Evolutionary conservation across 2,113 vertebrate species (phyloP).

Genomic region (Corydoras sp.): DNA sequence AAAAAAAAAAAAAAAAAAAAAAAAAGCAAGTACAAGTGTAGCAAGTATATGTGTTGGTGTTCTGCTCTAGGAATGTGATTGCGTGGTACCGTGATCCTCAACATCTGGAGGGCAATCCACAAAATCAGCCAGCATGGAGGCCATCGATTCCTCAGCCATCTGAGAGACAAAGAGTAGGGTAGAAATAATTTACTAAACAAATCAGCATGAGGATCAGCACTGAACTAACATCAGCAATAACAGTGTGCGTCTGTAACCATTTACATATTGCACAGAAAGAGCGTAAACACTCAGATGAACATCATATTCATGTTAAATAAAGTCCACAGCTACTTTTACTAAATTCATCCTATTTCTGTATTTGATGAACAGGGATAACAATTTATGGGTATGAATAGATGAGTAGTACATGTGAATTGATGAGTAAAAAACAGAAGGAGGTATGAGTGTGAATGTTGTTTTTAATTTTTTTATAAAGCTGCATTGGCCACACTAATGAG

Average conservation of each 20-base stretch:
- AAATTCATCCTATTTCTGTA: too few relatives aligned
- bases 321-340: neutral
- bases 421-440: too few relatives aligned
- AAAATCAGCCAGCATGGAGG: conserved; percentile 86
- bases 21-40: too few relatives aligned
- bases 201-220: conserved; percentile 1
- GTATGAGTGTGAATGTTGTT: too few relatives aligned
- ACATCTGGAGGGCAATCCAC: conserved; percentile 83
- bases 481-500: too few relatives aligned
- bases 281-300: neutral
- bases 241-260: neutral
- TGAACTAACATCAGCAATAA: neutral
- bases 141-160: conserved; percentile 70
- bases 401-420: too few relatives aligned
- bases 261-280: neutral
- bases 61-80: conserved; percentile 44
- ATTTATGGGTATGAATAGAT: too few relatives aligned
- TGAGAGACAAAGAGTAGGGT: conserved; percentile 29
- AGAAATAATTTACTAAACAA: neutral
- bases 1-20: neutral
- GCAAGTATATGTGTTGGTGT: too few relatives aligned
- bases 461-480: too few relatives aligned
- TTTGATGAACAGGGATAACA: too few relatives aligned
- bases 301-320: too few relatives aligned
- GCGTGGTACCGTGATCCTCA: conserved; percentile 58